Evolutionary conservation across 2,797 vertebrate species (phyloP), one percentile per base, ranked within the genome.

Genomic region (Silurus lanzhouensis): DNA sequence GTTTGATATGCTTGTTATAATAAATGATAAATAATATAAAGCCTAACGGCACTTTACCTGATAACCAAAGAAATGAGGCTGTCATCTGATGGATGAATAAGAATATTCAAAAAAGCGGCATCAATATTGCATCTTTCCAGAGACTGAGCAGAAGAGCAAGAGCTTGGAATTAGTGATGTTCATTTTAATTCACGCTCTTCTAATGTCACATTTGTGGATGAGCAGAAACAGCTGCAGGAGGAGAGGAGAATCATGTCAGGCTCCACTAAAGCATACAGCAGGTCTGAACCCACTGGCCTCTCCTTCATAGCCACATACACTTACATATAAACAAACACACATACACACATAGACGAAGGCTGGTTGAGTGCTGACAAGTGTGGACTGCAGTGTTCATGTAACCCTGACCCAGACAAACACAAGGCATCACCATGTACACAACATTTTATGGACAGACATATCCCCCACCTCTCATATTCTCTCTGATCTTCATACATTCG

Each of bases 221-320:
- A 89, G 85, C 71, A 84, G 77, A 88, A 90, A 82, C 79, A 86
- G 88, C 82, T 87, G 88, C 81, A 85, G 71, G 44, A 88, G 27
- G 63, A 22, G 14, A 83, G 25, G 64, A 85, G 87, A 85, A 84
- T 83, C 84, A 84, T 84, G 90, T 86, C 60, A 88, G 90, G 87
- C 93, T 93, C 92, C 92, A 92, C 91, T 91, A 93, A 92, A 92
- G 94, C 93, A 93, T 89, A 88, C 84, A 13, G 80, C 87, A 91
- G 92, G 86, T 1, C 84, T 92, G 93, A 93, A 94, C 93, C 93
- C 90, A 5, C 85, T 95, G 93, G 95, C 94, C 94, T 94, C 92
- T 93, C 92, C 48, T 25, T 91, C 90, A 71, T 68, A 70, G 9
- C 5, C 57, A 72, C 27, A 48, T 25, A 86, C 25, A 63, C 22